Evolutionary conservation across 2,113 vertebrate species (phyloP).

Genomic region (Toxotes jaculatrix): DNA sequence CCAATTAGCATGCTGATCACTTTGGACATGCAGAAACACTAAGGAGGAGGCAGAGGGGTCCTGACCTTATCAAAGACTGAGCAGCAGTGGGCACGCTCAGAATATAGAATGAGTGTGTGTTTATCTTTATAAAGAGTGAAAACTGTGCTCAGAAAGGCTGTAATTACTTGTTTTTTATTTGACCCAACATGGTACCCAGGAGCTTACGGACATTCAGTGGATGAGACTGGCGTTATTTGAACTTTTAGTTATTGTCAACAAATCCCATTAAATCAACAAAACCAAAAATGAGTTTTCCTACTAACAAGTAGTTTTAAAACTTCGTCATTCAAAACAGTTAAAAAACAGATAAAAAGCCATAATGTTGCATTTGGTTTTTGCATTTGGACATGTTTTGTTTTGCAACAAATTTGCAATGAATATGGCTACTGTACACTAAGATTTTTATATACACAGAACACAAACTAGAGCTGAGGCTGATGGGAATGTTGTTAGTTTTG

Average conservation of each 20-base stretch:
- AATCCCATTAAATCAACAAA: neutral
- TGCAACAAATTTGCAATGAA: neutral
- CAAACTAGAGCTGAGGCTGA: neutral
- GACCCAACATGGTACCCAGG: neutral
- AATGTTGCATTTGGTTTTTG: no score
- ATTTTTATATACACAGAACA: neutral
- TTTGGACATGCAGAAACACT: conserved; percentile 55
- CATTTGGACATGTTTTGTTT: neutral
- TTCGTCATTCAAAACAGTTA: neutral
- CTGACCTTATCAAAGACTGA: conserved; percentile 79
- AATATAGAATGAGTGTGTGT: conserved; percentile 59
- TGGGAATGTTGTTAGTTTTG: neutral
- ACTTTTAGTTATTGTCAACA: neutral
- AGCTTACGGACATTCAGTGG: neutral
- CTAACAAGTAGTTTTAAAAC: neutral
- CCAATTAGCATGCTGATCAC: conserved; percentile 77
- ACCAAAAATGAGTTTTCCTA: neutral
- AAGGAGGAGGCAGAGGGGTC: conserved; percentile 54
- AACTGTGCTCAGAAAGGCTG: neutral
- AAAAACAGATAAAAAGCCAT: no score
- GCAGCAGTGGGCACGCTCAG: conserved; percentile 39
- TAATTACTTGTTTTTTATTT: neutral
- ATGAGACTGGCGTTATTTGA: neutral
- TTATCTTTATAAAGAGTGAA: neutral
- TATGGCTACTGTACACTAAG: neutral